Evolutionary conservation across 2,888 invertebrate species (phyloP).

Genomic region (Trichopria drosophilae): DNA sequence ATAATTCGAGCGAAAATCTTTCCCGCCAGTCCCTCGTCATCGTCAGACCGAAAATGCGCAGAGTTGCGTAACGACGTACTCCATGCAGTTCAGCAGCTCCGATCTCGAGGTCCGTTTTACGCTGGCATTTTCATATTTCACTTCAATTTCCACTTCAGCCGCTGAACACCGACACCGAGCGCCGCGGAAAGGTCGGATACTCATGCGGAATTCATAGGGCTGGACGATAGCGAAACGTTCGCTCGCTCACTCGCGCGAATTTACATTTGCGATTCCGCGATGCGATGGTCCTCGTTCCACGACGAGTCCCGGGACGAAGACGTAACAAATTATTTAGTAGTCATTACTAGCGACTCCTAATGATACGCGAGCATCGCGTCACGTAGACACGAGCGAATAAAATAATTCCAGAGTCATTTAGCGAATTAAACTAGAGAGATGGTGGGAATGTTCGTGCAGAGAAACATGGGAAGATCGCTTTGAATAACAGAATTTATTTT

Average conservation of each 20-base stretch:
- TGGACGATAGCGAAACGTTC: conserved; percentile 36
- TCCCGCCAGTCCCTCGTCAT: too few relatives aligned
- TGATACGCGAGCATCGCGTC: conserved; percentile 35
- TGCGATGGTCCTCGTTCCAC: too few relatives aligned
- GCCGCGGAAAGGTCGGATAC: conserved; percentile 49
- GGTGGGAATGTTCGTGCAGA: too few relatives aligned
- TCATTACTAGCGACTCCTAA: conserved; percentile 50
- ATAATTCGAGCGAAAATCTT: too few relatives aligned
- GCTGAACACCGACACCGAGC: conserved; percentile 43
- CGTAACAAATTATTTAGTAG: conserved; percentile 53
- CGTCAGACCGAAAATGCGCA: too few relatives aligned
- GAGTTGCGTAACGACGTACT: too few relatives aligned
- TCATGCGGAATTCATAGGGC: conserved; percentile 54
- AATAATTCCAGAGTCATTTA: too few relatives aligned
- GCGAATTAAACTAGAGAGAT: too few relatives aligned
- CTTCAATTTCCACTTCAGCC: conserved; percentile 53
- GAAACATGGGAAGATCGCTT: too few relatives aligned
- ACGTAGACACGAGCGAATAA: too few relatives aligned
- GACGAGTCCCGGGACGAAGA: conserved; percentile 27
- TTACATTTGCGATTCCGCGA: conserved; percentile 46
- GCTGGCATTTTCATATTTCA: conserved; percentile 53
- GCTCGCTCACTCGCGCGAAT: conserved; percentile 37
- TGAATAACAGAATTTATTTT: too few relatives aligned
- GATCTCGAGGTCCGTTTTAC: conserved; percentile 32
- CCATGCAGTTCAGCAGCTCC: too few relatives aligned